phyloP scores from a whole-genome alignment of 2,797 vertebrate species.

The Falco novaeseelandiae region DNA sequence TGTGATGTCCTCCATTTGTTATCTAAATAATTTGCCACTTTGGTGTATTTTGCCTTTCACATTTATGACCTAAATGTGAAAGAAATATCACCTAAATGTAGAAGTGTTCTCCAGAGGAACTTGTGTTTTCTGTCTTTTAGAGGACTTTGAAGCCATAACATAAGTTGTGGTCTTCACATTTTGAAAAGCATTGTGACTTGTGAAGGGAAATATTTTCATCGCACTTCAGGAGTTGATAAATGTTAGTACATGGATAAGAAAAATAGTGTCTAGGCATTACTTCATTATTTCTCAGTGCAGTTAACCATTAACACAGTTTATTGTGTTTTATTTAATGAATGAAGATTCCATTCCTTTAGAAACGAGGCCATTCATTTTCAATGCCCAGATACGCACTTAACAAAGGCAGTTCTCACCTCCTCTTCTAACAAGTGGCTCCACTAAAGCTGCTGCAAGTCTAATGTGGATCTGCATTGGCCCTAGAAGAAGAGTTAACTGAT shows the following conservation, averaged over 20 bases:
- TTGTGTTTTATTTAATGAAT: not conserved
- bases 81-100: not conserved
- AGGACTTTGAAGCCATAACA: not conserved
- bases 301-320: not conserved
- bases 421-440: not conserved
- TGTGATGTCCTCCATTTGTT: not conserved
- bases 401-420: not conserved
- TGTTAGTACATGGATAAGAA: not conserved
- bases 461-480: not conserved
- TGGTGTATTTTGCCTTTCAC: not conserved
- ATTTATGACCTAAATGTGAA: not conserved
- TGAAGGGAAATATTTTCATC: not conserved
- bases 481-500: not conserved
- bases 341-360: not conserved
- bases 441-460: not conserved
- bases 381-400: not conserved
- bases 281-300: not conserved
- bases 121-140: not conserved
- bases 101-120: not conserved
- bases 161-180: not conserved
- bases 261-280: not conserved
- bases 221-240: not conserved
- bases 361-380: not conserved
- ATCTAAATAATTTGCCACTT: not conserved
- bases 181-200: not conserved